Evolutionary conservation across 1,140 invertebrate species (phyloP).

Genomic region (Aleiodes sp.): DNA sequence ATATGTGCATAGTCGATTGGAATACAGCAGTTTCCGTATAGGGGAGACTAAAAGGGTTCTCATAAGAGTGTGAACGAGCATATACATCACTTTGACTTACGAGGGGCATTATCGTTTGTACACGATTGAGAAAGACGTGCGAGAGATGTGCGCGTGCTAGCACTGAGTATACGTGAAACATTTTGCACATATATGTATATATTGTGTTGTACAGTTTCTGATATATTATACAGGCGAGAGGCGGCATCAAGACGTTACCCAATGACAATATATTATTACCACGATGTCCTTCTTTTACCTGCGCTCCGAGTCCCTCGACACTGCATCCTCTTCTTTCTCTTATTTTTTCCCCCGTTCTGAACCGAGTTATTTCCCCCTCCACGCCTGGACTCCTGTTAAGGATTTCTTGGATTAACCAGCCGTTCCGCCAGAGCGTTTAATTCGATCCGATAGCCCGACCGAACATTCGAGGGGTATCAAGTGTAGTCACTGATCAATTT

Average conservation of each 20-base stretch:
- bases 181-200: neutral
- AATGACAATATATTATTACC: conserved; percentile 51
- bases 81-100: conserved; percentile 43
- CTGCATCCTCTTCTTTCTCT: conserved; percentile 30
- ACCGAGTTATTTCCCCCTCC: conserved; percentile 25
- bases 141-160: conserved; percentile 27
- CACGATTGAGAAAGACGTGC: conserved; percentile 26
- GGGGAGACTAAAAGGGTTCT: neutral
- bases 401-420: conserved; percentile 32
- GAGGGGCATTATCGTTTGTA: conserved; percentile 42
- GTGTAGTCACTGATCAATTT: conserved; percentile 1
- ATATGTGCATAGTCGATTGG: too few relatives aligned
- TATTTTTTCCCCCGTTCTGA: neutral
- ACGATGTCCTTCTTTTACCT: conserved; percentile 42
- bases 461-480: neutral
- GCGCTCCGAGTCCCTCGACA: conserved; percentile 9
- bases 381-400: conserved; percentile 30
- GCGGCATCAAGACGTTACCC: conserved; percentile 48
- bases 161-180: neutral
- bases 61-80: conserved; percentile 36
- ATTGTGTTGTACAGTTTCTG: conserved; percentile 31
- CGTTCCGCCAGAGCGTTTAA: conserved; percentile 38
- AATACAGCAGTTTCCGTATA: too few relatives aligned
- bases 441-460: conserved; percentile 35
- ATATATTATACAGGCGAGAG: conserved; percentile 43